Evolutionary conservation across 2,113 vertebrate species (phyloP), one percentile per base, ranked within the genome.

Genomic region (Tricholaema leucomelas): DNA sequence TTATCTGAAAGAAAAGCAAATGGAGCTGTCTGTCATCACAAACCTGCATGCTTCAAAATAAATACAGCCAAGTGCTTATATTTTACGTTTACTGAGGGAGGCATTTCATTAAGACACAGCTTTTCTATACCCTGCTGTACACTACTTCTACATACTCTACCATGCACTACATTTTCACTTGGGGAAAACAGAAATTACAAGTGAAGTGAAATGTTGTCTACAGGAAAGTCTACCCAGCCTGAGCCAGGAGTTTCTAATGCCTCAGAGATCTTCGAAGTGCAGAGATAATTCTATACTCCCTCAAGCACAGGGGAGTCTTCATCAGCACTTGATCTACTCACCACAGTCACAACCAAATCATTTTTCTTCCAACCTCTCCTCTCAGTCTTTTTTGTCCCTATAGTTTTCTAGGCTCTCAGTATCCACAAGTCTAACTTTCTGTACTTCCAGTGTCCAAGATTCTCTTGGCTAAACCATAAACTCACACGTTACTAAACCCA

Each of bases 1-100:
- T 85, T 90, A 79, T 67, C 12, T 58, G 87, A 72, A 81, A 91
- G 75, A 78, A 84, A 95, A 81, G 28, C 56, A 93, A 92, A 71
- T 24, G 9, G 46, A 87, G 44, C 27, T 75, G 79, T 88, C 61
- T 87, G 73, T 86, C n/a, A 76, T 28, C 69, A 21, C 40, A 83
- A 74, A 87, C 31, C 16, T 74, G 42, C 5, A 31, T 4, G 35
- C 90, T 95, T 56, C 50, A 13, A 38, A 91, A 77, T 48, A 83
- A 87, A 70, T 61, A 77, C 77, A 73, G 17, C 14, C 56, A 92
- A 80, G n/a, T 54, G 67, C 48, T 56, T 71, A 9, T 46, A 52
- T 60, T 54, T 84, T 10, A 63, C 28, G 27, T 77, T 82, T 72
- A 65, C 3, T 35, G 18, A 24, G 28, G 35, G 5, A 88, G 44